Conservation (phyloP, 2,888 invertebrate genomes). For the Fragum fragum region DNA sequence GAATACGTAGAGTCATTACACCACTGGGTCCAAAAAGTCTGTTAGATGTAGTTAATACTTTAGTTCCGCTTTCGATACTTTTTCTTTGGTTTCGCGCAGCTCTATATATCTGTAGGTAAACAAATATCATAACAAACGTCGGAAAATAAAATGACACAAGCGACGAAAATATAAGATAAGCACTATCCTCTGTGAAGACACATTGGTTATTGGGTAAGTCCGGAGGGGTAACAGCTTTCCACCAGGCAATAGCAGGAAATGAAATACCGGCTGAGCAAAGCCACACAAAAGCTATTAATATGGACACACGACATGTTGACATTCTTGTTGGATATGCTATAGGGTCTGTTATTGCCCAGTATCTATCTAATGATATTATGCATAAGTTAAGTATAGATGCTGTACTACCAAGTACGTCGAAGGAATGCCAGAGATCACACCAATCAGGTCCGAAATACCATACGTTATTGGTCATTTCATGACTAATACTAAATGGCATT, state of each 20-base stretch:
- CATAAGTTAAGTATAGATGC: constrained; percentile 99
- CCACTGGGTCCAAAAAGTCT: constrained; percentile 89
- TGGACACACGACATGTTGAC: constrained; percentile 94
- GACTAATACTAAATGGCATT: constrained; percentile 93
- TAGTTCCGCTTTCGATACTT: constrained; percentile 96
- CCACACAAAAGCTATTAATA: constrained; percentile 98
- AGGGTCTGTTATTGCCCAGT: constrained; percentile 99
- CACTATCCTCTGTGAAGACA: constrained; percentile 98
- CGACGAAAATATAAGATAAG: constrained; percentile 98
- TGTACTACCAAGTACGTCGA: constrained; percentile 98
- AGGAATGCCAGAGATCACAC: constrained; percentile 99
- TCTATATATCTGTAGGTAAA: constrained; percentile 97
- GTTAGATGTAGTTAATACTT: constrained; percentile 87
- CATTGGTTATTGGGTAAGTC: constrained; percentile 88
- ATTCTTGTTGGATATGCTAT: constrained; percentile 98
- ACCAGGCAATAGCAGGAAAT: constrained; percentile 96
- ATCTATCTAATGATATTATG: constrained; percentile 98
- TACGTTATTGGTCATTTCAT: constrained; percentile 81
- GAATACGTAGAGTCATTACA: constrained; percentile 94
- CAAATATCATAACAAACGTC: constrained; percentile 98
- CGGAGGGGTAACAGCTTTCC: constrained; percentile 88
- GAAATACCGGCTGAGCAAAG: constrained; percentile 98
- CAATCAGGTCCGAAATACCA: constrained; percentile 98
- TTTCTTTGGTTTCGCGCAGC: constrained; percentile 97
- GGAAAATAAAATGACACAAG: constrained; percentile 99